phyloP scores from a whole-genome alignment of 2,888 invertebrate species.

The Cryptocheilus praepositus region DNA sequence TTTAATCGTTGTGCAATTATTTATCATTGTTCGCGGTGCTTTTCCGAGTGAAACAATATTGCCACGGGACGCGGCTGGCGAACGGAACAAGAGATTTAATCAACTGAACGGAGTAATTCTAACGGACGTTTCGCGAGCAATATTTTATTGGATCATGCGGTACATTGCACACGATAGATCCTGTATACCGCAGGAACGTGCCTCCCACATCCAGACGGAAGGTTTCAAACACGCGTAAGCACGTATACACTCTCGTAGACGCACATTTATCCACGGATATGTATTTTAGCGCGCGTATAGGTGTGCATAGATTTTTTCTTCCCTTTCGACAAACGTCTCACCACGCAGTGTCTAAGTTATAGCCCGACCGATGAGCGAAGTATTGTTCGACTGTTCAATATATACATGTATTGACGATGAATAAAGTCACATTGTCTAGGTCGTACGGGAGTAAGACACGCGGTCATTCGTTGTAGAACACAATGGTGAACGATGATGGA shows the following conservation, averaged over 20 bases:
- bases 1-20: no score
- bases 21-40: no score
- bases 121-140: not conserved
- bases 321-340: conserved; percentile 31
- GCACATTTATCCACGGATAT: not conserved
- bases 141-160: conserved; percentile 2
- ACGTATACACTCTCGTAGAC: not conserved
- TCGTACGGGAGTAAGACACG: conserved; percentile 42
- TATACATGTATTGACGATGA: conserved; percentile 16
- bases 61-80: no score
- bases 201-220: no score
- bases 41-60: no score
- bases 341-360: conserved; percentile 38
- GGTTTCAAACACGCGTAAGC: no score
- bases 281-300: not conserved
- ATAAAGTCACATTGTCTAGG: conserved; percentile 49
- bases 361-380: conserved; percentile 35
- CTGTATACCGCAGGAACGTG: no score
- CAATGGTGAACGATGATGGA: conserved; percentile 50
- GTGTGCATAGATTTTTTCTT: conserved; percentile 7
- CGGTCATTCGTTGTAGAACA: conserved; percentile 35
- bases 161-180: not conserved
- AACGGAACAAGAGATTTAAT: no score
- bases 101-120: no score
- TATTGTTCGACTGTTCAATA: conserved; percentile 41